Conservation (phyloP, 1,140 invertebrate species). For the Antheraea mylitta region DNA sequence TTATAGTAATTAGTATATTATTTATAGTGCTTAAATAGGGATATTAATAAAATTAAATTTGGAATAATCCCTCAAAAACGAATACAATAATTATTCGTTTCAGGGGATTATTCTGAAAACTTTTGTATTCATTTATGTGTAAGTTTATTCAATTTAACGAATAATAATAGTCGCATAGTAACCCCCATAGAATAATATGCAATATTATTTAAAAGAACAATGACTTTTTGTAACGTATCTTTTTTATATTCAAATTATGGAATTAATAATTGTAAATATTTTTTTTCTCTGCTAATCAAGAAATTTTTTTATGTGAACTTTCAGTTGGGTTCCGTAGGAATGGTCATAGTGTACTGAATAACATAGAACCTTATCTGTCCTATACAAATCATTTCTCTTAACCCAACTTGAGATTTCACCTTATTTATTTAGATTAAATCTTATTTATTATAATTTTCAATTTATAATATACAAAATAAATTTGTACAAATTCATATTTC, state of each 20-base stretch:
- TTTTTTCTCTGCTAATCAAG: constrained; percentile 41
- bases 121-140: constrained; percentile 15
- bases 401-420: constrained; percentile 76
- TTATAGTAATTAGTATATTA: constrained; percentile 32
- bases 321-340: constrained; percentile 76
- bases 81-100: constrained; percentile 40
- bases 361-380: background rate
- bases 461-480: constrained; percentile 70
- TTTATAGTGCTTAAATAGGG: constrained; percentile 43
- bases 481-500: constrained; percentile 64
- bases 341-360: constrained; percentile 11
- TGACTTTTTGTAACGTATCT: background rate
- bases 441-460: constrained; percentile 64
- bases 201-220: constrained; percentile 10
- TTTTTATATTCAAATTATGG: constrained; percentile 6
- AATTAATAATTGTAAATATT: constrained; percentile 55
- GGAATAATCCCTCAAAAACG: constrained; percentile 67
- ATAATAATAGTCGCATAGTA: constrained; percentile 21
- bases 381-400: constrained; percentile 50
- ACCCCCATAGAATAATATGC: constrained; percentile 4
- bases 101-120: constrained; percentile 67
- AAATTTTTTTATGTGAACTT: constrained; percentile 59
- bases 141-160: constrained; percentile 4
- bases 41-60: constrained; percentile 38
- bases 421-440: constrained; percentile 71